Base-by-base conservation (phyloP, 1,140 invertebrate species). In the Sitophilus oryzae region DNA sequence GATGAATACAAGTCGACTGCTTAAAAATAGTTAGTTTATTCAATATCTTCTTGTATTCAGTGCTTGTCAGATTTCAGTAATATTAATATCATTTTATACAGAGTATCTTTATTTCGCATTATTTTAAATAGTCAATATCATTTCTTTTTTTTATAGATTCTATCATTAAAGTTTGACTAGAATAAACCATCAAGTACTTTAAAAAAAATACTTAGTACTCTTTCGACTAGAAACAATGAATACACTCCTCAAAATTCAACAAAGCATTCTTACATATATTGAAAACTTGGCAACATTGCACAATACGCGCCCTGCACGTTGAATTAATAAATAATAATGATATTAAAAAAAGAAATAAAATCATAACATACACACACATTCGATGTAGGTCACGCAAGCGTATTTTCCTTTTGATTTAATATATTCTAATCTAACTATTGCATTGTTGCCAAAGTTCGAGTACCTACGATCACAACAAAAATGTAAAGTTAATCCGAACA, bases 211-310 rank as follows among this genome's bases (percentile, higher is more conserved):
- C 58, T 58, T 53, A n/a, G 51, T 40, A 56, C 48, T 56, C 58
- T 59, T 41, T 51, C 53, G 63, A 65, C 63, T 65, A 65, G 60
- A 65, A 54, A 54, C 58, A 59, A 56, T 56, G 46, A 44, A 48
- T 53, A 37, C 50, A 52, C 40, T 16, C 44, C 47, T 58, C 48
- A 19, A 38, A 47, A 54, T 25, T 30, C n/a, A 25, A 53, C 9
- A 35, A 52, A 38, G 16, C 51, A 53, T 40, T 53, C 51, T 52
- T 35, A 52, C 42, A 22, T 42, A 42, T 23, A 25, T 34, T 21
- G 18, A 20, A 46, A 45, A 38, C 15, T 36, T 23, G 42, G 43
- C 51, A 53, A 53, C 51, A 36, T 42, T 19, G 40, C 8, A 42
- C n/a, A n/a, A n/a, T n/a, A n/a, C n/a, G n/a, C n/a, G n/a, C n/a